phyloP scores from a whole-genome alignment of 2,888 invertebrate species.

The Automeris io region DNA sequence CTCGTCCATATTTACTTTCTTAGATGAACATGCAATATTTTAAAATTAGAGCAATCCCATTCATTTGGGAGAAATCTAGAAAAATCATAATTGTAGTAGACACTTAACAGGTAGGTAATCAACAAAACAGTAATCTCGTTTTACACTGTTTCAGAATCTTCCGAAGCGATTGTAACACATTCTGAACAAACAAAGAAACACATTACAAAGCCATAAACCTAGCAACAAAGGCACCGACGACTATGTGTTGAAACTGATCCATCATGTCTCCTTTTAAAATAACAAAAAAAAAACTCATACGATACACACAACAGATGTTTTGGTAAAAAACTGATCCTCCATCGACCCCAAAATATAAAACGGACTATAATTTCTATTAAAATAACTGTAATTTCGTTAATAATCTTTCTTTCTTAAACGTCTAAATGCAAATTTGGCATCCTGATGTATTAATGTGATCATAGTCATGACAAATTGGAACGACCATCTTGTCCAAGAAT shows the following conservation, averaged over 20 bases:
- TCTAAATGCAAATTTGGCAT: slow-evolving; percentile 69
- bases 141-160: slow-evolving; percentile 34
- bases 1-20: too few species aligned
- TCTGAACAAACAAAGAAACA: slow-evolving; percentile 74
- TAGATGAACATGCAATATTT: too few species aligned
- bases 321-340: slow-evolving; percentile 64
- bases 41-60: neutral
- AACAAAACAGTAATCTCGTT: slow-evolving; percentile 1
- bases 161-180: slow-evolving; percentile 60
- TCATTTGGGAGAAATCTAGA: neutral
- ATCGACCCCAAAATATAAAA: slow-evolving; percentile 49
- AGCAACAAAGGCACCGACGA: slow-evolving; percentile 72
- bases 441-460: slow-evolving; percentile 59
- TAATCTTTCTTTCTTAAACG: slow-evolving; percentile 56
- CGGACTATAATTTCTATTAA: slow-evolving; percentile 60
- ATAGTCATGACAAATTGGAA: slow-evolving; percentile 59
- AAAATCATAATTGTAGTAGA: neutral
- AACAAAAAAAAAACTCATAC: slow-evolving; percentile 66
- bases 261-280: slow-evolving; percentile 76
- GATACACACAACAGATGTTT: slow-evolving; percentile 73
- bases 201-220: slow-evolving; percentile 74
- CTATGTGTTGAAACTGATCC: slow-evolving; percentile 76
- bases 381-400: slow-evolving; percentile 65
- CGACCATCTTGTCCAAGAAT: slow-evolving; percentile 36
- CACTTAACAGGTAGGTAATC: slow-evolving; percentile 4